phyloP scores from a whole-genome alignment of 2,113 vertebrate species.

The Osmerus mordax region DNA sequence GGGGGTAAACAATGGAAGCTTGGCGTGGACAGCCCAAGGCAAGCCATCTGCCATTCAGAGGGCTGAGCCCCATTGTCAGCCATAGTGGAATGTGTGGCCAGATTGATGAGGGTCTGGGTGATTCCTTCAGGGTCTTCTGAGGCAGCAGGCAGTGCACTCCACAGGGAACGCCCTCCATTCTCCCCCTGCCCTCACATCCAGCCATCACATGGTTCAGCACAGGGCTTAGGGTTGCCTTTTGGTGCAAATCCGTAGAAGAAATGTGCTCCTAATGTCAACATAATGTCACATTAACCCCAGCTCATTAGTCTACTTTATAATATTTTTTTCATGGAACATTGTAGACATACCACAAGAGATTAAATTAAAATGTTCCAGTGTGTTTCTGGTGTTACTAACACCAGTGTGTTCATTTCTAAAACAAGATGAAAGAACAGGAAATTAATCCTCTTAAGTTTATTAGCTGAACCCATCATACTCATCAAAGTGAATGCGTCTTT shows the following conservation, averaged over 20 bases:
- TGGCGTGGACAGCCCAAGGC: slow-evolving; percentile 44
- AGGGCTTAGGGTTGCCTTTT: neutral
- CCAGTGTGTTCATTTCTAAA: neutral
- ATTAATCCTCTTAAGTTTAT: slow-evolving; percentile 39
- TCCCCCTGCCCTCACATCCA: slow-evolving; percentile 1
- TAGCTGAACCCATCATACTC: neutral
- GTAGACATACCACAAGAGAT: slow-evolving; percentile 11
- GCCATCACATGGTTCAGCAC: neutral
- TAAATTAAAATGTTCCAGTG: neutral
- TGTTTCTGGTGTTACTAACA: neutral
- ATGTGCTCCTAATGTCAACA: neutral
- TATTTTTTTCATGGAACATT: neutral
- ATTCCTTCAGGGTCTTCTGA: slow-evolving; percentile 41
- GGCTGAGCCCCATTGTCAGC: slow-evolving; percentile 42
- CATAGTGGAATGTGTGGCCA: slow-evolving; percentile 44
- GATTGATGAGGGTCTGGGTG: slow-evolving; percentile 37
- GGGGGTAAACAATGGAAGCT: slow-evolving; percentile 41
- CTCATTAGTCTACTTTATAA: neutral
- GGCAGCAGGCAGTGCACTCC: slow-evolving; percentile 16
- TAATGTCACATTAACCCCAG: neutral
- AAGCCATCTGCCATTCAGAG: slow-evolving; percentile 51
- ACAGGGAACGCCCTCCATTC: slow-evolving; percentile 15
- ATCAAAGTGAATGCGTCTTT: neutral
- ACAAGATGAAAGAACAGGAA: slow-evolving; percentile 36
- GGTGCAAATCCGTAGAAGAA: neutral